Base-by-base conservation (phyloP, 2,888 invertebrate genomes). In the Rhodophaea formosa region DNA sequence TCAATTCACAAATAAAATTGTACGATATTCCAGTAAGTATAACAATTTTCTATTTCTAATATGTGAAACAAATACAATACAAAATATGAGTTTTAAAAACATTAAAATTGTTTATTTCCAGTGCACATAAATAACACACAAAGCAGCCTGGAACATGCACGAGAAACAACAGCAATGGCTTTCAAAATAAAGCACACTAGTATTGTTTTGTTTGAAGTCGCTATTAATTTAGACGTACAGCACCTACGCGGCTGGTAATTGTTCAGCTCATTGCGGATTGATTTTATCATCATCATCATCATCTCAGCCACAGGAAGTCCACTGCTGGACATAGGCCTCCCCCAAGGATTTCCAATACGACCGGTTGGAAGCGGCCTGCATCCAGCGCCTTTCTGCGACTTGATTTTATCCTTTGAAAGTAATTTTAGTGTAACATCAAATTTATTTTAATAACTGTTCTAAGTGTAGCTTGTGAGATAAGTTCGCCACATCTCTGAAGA, bases 161-260 rank as follows among this genome's bases (percentile, higher is more conserved):
- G 54, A 45, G 45, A 55, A 59, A 61, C 57, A 61, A 53, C 55
- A 51, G 51, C 39, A 43, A 52, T 56, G 16, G 44, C 53, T 59
- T 59, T 56, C 55, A 53, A 58, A 63, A 61, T 57, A 58, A 47
- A 62, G 51, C 56, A 58, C 45, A 58, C 39, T 53, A 39, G 43
- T 29, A n/a, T 63, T 58, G 55, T 35, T 46, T 42, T 46, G 46
- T 57, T 54, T 16, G 43, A 51, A 55, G 56, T 53, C 35, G 39
- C 47, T 49, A 56, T 53, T 57, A 44, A 52, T 55, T 57, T 29
- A 45, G 23, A 53, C 35, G 39, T 56, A 35, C 44, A 32, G 30
- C 23, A 35, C 17, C 16, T n/a, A 45, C 52, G 17, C 46, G 23
- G 30, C 45, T 14, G 46, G 29, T 52, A 45, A 53, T 45, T 43